Conservation (phyloP, 2,113 vertebrate genomes). For the Verasper variegatus region DNA sequence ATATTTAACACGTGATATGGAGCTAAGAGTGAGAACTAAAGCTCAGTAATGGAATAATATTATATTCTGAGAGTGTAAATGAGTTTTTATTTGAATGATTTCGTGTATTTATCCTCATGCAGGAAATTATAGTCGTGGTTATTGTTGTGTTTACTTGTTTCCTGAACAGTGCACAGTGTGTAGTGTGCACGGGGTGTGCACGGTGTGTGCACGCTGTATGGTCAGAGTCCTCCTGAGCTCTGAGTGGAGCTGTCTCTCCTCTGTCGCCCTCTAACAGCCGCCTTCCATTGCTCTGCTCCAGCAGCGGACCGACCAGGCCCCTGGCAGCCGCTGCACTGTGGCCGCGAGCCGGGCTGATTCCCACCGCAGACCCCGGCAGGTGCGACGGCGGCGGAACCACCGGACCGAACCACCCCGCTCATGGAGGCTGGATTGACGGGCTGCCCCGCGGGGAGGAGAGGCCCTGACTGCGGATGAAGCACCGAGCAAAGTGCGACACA, state of each 20-base stretch:
- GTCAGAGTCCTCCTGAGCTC: constrained; percentile 76
- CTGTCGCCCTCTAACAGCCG: constrained; percentile 17
- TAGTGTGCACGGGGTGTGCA: not conserved
- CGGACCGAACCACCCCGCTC: not conserved
- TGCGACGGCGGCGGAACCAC: constrained; percentile 32
- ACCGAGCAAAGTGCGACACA: constrained; percentile 62
- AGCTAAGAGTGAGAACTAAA: too few species aligned
- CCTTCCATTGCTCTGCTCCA: constrained; percentile 60
- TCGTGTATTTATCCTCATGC: too few species aligned
- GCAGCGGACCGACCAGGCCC: constrained; percentile 63
- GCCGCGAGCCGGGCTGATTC: constrained; percentile 45
- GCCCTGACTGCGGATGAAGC: constrained; percentile 33
- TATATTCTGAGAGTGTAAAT: too few species aligned
- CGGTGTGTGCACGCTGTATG: not conserved
- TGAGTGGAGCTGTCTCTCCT: constrained; percentile 80
- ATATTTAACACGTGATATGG: too few species aligned
- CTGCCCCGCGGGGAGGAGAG: constrained; percentile 10
- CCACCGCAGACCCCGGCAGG: constrained; percentile 45
- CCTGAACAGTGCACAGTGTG: not conserved
- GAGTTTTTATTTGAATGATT: too few species aligned
- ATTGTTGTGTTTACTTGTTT: too few species aligned
- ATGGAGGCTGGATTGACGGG: constrained; percentile 23
- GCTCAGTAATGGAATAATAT: too few species aligned
- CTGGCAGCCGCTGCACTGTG: constrained; percentile 62
- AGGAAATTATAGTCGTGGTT: too few species aligned